These are phyloP conservation scores for Blastomussa wellsi DNA, from an alignment of 92 coral and sea anemone species.

Conservation along the genomic window DNA sequence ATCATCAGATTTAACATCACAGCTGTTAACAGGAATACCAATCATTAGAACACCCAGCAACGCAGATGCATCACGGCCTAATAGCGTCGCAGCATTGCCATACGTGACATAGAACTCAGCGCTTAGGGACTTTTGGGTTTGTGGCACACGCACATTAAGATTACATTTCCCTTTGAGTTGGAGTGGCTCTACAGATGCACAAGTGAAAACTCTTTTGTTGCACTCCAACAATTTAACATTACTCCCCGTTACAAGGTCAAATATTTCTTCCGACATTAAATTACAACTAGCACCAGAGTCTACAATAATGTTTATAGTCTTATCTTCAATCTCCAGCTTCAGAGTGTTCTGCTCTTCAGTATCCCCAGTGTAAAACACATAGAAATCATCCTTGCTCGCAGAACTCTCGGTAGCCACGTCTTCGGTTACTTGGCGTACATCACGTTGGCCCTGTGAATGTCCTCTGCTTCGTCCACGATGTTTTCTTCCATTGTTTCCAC, in stretches of 20 bases:
- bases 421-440: background rate
- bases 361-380: slow-evolving; percentile 34
- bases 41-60: slow-evolving; percentile 20
- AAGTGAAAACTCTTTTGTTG: slow-evolving; percentile 37
- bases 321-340: slow-evolving; percentile 56
- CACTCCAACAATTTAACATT: slow-evolving; percentile 18
- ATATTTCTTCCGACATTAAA: no score
- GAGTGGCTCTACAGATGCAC: slow-evolving; percentile 33
- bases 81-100: slow-evolving; percentile 36
- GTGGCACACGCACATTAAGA: slow-evolving; percentile 21
- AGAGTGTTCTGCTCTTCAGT: slow-evolving; percentile 39
- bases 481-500: slow-evolving; percentile 2
- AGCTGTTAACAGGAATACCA: slow-evolving; percentile 16
- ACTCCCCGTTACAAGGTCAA: slow-evolving; percentile 28
- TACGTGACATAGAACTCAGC: slow-evolving; percentile 19
- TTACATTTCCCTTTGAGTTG: no score
- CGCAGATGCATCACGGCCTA: slow-evolving; percentile 28
- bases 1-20: slow-evolving; percentile 8
- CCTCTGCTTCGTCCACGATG: background rate
- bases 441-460: background rate
- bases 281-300: no score
- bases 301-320: no score
- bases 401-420: background rate
- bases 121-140: slow-evolving; percentile 6
- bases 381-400: slow-evolving; percentile 30